These are phyloP conservation scores for Aptenodytes patagonicus DNA, from an alignment of 2,113 vertebrate species.

Conservation along the genomic window DNA sequence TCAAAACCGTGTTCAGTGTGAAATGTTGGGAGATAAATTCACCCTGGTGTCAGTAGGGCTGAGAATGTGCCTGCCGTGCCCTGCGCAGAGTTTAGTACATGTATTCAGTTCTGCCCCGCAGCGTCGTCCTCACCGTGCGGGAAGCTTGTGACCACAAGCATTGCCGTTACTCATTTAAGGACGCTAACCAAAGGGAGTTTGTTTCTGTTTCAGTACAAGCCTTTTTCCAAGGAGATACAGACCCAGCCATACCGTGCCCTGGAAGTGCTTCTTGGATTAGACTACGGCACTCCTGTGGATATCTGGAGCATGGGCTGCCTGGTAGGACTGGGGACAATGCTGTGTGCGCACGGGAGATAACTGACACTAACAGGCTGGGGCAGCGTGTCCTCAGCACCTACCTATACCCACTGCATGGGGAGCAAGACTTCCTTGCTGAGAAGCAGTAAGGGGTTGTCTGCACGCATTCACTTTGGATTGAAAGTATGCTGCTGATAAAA, in stretches of 20 bases:
- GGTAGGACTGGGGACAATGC: slow-evolving; percentile 55
- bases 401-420: fast-evolving
- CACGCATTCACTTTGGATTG: background rate
- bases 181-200: background rate
- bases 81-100: fast-evolving
- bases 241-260: slow-evolving; percentile 86
- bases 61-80: fast-evolving
- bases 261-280: slow-evolving; percentile 84
- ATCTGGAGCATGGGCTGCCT: slow-evolving; percentile 88
- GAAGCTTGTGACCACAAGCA: background rate
- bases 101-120: fast-evolving
- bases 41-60: background rate
- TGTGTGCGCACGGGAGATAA: background rate
- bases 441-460: background rate
- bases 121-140: fast-evolving
- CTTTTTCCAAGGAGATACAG: slow-evolving; percentile 87
- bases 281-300: slow-evolving; percentile 82
- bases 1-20: background rate
- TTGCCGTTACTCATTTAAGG: background rate
- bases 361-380: background rate
- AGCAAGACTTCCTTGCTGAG: background rate
- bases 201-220: slow-evolving; percentile 80
- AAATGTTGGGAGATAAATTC: background rate
- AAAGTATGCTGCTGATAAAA: background rate
- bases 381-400: background rate